Evolutionary conservation across 2,888 invertebrate genomes (phyloP), one percentile per base, ranked within the genome.

Genomic region (Pristionchus maxplancki): DNA sequence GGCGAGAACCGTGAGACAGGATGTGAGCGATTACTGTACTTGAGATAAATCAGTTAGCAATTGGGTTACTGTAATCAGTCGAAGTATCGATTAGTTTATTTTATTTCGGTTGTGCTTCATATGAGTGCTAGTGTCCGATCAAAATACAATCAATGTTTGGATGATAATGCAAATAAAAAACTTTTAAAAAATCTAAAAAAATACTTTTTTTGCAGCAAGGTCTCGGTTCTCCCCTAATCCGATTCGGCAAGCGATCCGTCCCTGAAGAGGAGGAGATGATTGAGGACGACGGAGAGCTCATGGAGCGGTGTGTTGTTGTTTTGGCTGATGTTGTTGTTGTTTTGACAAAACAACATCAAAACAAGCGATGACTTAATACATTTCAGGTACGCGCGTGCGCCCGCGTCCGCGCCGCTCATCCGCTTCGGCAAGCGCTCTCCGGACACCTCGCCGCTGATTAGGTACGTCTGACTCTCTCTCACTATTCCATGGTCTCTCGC

Each of bases 231-330:
- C 92, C 92, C 44, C 89, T 93, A 82, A 93, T 93, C 87, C 90
- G 93, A 37, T 93, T 93, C 86, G 93, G 93, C 44, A 93, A 93
- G 89, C 89, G 93, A 74, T 87, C 90, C 28, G 87, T 90, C 40
- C 91, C 89, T 40, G 90, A 90, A 67, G 90, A 89, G 20, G 86
- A 81, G 11, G 87, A 87, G n/a, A n/a, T 37, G 20, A 50, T 34
- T 9, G 81, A 62, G n/a, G 88, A 88, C 1, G 62, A 78, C 6
- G 88, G 40, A 40, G 88, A 88, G 2, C 13, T 64, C 24, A 37
- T 88, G 53, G 88, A 88, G 58, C 78, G 88, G 88, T 88, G 4
- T 28, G 17, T 62, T 62, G 62, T 8, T 71, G 37, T 37, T 74
- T 24, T 74, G 17, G n/a, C n/a, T n/a, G n/a, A n/a, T n/a, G 9